Conservation (phyloP, 1,140 invertebrate species). For the Diabrotica virgifera region DNA sequence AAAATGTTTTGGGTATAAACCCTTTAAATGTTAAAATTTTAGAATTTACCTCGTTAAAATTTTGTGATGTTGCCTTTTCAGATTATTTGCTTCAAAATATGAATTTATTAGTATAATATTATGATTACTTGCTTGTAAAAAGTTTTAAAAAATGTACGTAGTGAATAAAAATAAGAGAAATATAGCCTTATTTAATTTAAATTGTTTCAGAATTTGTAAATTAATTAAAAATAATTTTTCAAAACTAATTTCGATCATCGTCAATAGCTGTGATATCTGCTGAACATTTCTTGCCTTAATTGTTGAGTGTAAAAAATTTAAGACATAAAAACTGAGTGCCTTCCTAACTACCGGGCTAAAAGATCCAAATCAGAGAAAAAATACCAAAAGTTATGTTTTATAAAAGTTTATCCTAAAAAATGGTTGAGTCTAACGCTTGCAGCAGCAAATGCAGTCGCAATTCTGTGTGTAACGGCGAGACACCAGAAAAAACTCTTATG, state of each 20-base stretch:
- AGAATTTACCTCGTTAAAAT: too few relatives aligned
- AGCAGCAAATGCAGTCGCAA: slow-evolving; percentile 36
- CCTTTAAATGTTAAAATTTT: too few relatives aligned
- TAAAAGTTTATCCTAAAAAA: slow-evolving; percentile 26
- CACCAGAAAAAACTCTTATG: slow-evolving; percentile 36
- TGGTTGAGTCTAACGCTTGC: slow-evolving; percentile 46
- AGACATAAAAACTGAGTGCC: slow-evolving; percentile 18
- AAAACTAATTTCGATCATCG: slow-evolving; percentile 7
- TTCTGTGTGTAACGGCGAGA: slow-evolving; percentile 36
- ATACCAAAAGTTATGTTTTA: slow-evolving; percentile 9
- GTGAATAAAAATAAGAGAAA: too few relatives aligned
- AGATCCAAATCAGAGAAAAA: not conserved
- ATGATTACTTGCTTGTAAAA: too few relatives aligned
- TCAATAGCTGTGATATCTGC: slow-evolving; percentile 22
- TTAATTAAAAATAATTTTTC: too few relatives aligned
- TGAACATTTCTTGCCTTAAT: slow-evolving; percentile 17
- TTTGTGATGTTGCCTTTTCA: too few relatives aligned
- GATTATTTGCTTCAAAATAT: too few relatives aligned
- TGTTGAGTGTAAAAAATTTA: slow-evolving; percentile 13
- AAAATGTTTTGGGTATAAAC: too few relatives aligned
- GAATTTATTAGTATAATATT: too few relatives aligned
- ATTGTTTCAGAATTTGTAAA: too few relatives aligned
- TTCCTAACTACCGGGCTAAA: not conserved
- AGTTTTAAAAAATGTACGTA: too few relatives aligned
- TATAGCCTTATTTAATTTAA: too few relatives aligned